Conservation (phyloP, 2,888 invertebrate species). For the Lordiphosa andalusiaca region DNA sequence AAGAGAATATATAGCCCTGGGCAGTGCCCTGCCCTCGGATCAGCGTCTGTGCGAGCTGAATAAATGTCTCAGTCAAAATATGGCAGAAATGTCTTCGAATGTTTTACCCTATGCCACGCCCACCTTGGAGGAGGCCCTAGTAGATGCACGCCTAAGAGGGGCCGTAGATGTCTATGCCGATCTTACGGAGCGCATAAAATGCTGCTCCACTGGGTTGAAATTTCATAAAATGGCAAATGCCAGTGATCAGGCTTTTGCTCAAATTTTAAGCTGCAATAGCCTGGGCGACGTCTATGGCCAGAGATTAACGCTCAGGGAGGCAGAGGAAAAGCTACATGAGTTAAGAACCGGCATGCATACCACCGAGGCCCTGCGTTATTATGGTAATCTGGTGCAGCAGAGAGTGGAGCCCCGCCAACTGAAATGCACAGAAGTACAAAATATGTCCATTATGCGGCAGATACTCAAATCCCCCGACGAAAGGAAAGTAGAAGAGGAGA, state of each 20-base stretch:
- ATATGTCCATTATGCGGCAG: slow-evolving; percentile 49
- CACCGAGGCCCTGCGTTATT: slow-evolving; percentile 52
- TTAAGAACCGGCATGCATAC: slow-evolving; percentile 47
- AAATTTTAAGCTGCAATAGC: slow-evolving; percentile 70
- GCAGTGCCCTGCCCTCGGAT: slow-evolving; percentile 66
- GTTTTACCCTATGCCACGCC: slow-evolving; percentile 71
- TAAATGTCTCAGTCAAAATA: slow-evolving; percentile 16
- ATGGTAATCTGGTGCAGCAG: slow-evolving; percentile 44
- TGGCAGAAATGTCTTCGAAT: slow-evolving; percentile 42
- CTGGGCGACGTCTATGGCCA: slow-evolving; percentile 73
- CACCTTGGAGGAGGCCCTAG: slow-evolving; percentile 59
- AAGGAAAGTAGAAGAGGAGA: slow-evolving; percentile 36
- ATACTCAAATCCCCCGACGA: slow-evolving; percentile 26
- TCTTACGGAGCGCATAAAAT: slow-evolving; percentile 60
- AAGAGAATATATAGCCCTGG: slow-evolving; percentile 66
- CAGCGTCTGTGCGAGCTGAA: slow-evolving; percentile 69
- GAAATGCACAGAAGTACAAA: slow-evolving; percentile 52
- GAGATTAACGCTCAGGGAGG: slow-evolving; percentile 41
- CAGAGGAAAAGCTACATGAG: slow-evolving; percentile 27
- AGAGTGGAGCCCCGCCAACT: slow-evolving; percentile 32
- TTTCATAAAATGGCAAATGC: slow-evolving; percentile 46
- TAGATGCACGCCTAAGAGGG: slow-evolving; percentile 51
- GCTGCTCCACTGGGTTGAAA: slow-evolving; percentile 70
- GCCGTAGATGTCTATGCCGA: slow-evolving; percentile 60
- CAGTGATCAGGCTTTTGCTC: slow-evolving; percentile 39